Percentiles rank a stretch among this genome's conserved stretches.
These are phyloP conservation scores for Neopelma chrysocephalum DNA, from an alignment of 2,797 vertebrate genomes.

Conservation along the genomic window DNA sequence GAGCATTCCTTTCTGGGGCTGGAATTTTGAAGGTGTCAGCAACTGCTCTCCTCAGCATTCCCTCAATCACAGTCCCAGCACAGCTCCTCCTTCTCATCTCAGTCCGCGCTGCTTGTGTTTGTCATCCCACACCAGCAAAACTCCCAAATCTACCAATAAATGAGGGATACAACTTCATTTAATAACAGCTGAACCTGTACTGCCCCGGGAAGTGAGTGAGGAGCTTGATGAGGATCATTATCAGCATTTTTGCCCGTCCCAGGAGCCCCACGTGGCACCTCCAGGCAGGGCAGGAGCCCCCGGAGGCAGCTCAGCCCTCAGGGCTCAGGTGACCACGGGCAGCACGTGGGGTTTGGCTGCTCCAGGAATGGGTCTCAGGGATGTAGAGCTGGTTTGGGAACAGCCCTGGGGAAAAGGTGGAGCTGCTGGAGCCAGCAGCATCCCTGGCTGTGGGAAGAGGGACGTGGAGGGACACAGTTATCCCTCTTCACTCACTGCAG, in stretches of 20 bases:
- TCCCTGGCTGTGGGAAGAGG: neutral
- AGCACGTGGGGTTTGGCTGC: neutral
- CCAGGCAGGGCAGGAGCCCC: neutral
- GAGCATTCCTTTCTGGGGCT: neutral
- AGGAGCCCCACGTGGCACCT: neutral
- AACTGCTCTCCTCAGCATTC: neutral
- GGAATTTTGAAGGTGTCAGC: neutral
- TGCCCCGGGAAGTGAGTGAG: neutral
- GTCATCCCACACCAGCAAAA: neutral
- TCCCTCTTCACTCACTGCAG: neutral
- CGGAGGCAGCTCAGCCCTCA: neutral
- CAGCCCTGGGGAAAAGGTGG: neutral
- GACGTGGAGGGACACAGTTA: neutral
- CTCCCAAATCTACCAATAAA: neutral
- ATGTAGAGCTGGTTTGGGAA: neutral
- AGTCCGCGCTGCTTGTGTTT: neutral
- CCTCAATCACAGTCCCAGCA: neutral
- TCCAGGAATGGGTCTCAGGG: neutral
- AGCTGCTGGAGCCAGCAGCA: neutral
- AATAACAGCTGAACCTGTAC: neutral
- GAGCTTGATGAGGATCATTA: neutral
- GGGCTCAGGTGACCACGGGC: accelerated
- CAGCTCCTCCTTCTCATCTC: neutral
- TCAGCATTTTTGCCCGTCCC: neutral
- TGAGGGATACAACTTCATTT: neutral